Evolutionary conservation across 2,888 invertebrate species (phyloP).

Genomic region (Hemaris fuciformis): DNA sequence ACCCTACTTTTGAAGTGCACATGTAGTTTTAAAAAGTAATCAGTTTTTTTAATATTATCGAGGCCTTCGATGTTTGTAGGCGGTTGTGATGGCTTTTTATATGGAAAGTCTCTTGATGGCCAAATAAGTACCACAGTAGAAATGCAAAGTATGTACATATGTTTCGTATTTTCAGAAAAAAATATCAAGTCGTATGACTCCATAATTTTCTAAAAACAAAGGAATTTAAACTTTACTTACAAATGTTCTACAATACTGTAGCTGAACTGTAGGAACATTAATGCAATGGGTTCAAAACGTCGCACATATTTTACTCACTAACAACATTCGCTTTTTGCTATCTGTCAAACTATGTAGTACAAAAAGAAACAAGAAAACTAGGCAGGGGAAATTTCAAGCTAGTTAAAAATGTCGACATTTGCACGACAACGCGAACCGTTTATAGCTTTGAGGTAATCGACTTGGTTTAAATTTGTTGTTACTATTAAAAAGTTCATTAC

Average conservation of each 20-base stretch:
- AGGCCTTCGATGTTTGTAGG: too few species aligned
- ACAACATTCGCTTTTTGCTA: conserved; percentile 3
- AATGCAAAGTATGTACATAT: too few species aligned
- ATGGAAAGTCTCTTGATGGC: too few species aligned
- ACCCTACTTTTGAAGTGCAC: too few species aligned
- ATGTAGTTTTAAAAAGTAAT: too few species aligned
- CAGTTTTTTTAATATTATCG: too few species aligned
- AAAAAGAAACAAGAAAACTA: background rate
- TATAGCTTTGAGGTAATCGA: conserved; percentile 8
- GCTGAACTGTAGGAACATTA: background rate
- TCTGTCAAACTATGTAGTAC: conserved; percentile 4
- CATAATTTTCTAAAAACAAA: background rate
- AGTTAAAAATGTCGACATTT: conserved; percentile 9
- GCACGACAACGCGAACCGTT: conserved; percentile 7
- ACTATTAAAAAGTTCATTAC: too few species aligned
- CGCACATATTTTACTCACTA: conserved; percentile 6
- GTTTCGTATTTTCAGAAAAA: too few species aligned
- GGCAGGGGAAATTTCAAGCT: background rate
- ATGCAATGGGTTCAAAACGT: background rate
- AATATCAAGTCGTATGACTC: background rate
- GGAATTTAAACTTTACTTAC: background rate
- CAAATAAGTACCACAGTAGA: too few species aligned
- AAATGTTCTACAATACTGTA: background rate
- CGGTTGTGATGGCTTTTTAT: too few species aligned
- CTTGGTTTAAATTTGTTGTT: background rate